Evolutionary conservation across 2,113 vertebrate genomes (phyloP).

Genomic region (Leuciscus idus): DNA sequence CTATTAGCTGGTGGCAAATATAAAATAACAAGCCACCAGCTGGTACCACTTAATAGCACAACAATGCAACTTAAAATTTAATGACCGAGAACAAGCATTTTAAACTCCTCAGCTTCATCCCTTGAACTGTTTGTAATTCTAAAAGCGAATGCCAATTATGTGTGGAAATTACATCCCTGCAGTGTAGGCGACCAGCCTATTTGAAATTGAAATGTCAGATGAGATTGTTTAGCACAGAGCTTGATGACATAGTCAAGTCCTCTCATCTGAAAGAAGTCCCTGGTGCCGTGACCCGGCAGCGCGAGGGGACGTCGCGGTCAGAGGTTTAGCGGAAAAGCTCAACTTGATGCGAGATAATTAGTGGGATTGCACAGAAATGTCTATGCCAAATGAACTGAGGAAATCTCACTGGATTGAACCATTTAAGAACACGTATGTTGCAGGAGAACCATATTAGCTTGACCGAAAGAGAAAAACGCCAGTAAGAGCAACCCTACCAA

Average conservation of each 20-base stretch:
- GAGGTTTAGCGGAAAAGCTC: constrained; percentile 11
- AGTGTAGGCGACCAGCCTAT: constrained; percentile 42
- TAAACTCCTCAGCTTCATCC: constrained; percentile 4
- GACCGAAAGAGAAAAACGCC: not conserved
- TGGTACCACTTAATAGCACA: not conserved
- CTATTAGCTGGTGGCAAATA: not conserved
- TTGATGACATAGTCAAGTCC: constrained; percentile 23
- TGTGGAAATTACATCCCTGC: constrained; percentile 41
- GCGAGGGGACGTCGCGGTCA: not conserved
- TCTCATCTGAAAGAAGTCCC: constrained; percentile 21
- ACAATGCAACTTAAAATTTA: not conserved
- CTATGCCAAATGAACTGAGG: not conserved
- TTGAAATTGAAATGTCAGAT: constrained; percentile 49
- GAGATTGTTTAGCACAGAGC: constrained; percentile 19
- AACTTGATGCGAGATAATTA: constrained; percentile 39
- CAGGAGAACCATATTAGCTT: constrained; percentile 9
- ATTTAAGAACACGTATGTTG: constrained; percentile 24
- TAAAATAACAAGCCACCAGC: not conserved
- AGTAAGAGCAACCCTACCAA: constrained; percentile 14
- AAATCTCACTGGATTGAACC: not conserved
- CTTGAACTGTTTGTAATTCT: constrained; percentile 49
- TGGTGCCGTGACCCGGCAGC: constrained; percentile 7
- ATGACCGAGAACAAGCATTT: not conserved
- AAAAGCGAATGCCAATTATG: constrained; percentile 54
- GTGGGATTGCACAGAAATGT: not conserved